Percentiles rank a stretch among this genome's conserved stretches.
These are phyloP conservation scores for Crocallis elinguaria DNA, from an alignment of 2,888 invertebrate genomes.

Conservation along the genomic window DNA sequence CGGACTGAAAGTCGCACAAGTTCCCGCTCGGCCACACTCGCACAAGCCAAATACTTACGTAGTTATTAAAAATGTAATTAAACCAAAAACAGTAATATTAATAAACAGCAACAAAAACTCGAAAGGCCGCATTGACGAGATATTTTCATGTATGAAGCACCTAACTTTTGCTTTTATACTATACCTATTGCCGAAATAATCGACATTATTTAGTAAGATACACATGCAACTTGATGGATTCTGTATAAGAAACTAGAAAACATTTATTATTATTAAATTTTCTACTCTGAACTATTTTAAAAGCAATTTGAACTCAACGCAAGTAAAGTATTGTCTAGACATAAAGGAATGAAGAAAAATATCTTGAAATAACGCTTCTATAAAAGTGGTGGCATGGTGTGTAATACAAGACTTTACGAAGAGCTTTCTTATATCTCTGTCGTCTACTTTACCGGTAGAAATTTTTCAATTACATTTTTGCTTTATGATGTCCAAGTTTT, in stretches of 20 bases:
- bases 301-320: constrained; percentile 41
- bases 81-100: no score
- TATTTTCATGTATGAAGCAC: no score
- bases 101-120: no score
- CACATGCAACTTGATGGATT: no score
- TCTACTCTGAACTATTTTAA: constrained; percentile 17
- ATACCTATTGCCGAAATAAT: no score
- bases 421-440: constrained; percentile 13
- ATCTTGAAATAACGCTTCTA: constrained; percentile 45
- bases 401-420: constrained; percentile 31
- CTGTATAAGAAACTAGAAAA: not conserved
- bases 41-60: no score
- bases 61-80: no score
- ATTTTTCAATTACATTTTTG: constrained; percentile 17
- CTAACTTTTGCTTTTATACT: not conserved
- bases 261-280: constrained; percentile 2
- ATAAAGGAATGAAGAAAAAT: constrained; percentile 45
- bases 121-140: no score
- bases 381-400: constrained; percentile 36
- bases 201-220: no score
- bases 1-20: no score
- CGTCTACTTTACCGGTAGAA: constrained; percentile 15
- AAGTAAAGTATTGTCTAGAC: constrained; percentile 46
- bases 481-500: not conserved
- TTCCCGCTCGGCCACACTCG: no score